A percentile compares a stretch with the other conserved stretches of the same genome.
phyloP scores from a whole-genome alignment of 2,888 invertebrate species.

The Aporophyla lueneburgensis region DNA sequence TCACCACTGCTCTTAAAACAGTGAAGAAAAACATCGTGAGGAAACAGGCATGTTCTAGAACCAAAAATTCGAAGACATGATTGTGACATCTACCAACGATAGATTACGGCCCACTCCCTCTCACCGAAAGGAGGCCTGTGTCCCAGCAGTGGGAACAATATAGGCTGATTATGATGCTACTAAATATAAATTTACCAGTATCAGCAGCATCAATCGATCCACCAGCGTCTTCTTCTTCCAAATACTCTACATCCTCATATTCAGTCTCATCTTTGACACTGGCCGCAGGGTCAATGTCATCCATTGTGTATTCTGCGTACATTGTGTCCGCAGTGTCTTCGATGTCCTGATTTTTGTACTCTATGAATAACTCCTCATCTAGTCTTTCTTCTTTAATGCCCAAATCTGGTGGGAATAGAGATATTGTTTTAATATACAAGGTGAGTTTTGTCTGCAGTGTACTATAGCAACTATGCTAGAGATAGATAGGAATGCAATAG shows the following conservation, averaged over 20 bases:
- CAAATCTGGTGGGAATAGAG: conserved; percentile 13
- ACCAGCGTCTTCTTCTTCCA: conserved; percentile 67
- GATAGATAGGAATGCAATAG: too few relatives aligned
- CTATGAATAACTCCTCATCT: neutral
- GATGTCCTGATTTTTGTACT: neutral
- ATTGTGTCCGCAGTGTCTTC: conserved; percentile 14
- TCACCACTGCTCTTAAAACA: too few relatives aligned
- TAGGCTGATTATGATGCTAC: too few relatives aligned
- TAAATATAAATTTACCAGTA: conserved; percentile 41
- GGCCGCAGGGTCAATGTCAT: neutral
- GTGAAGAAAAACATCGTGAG: too few relatives aligned
- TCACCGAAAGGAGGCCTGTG: too few relatives aligned
- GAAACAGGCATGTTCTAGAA: too few relatives aligned
- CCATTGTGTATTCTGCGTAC: conserved; percentile 12
- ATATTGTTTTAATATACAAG: neutral
- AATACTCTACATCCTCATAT: conserved; percentile 72
- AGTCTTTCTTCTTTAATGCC: conserved; percentile 24
- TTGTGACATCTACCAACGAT: too few relatives aligned
- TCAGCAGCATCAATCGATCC: conserved; percentile 21
- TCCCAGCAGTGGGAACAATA: too few relatives aligned
- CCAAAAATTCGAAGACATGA: too few relatives aligned
- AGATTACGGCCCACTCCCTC: too few relatives aligned
- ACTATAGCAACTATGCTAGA: neutral
- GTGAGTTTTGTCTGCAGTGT: neutral
- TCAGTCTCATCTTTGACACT: conserved; percentile 36